Evolutionary conservation across 2,888 invertebrate genomes (phyloP).

Genomic region (Eueremaeus valkanovi): DNA sequence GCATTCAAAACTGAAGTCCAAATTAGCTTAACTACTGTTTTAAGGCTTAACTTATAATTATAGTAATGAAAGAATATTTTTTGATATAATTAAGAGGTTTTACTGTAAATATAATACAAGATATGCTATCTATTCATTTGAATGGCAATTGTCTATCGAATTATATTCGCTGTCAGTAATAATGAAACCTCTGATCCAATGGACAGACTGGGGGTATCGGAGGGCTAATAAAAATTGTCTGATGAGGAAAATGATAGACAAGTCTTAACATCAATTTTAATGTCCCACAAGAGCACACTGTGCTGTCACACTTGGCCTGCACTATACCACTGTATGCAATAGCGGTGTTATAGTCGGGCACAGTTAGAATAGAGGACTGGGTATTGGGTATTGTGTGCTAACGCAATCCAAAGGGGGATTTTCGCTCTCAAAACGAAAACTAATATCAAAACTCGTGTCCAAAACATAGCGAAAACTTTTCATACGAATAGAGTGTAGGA

Average conservation of each 20-base stretch:
- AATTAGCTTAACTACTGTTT: too few relatives aligned
- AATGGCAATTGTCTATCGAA: neutral
- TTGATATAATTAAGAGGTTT: neutral
- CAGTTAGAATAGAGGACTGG: too few relatives aligned
- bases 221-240: neutral
- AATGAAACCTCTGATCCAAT: neutral
- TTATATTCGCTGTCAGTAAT: slow-evolving; percentile 20
- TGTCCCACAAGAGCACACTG: neutral
- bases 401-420: neutral
- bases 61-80: neutral
- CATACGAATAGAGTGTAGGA: neutral
- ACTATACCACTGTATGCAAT: neutral
- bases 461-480: neutral
- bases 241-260: neutral
- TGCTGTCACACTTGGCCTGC: neutral
- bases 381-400: neutral
- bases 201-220: too few relatives aligned
- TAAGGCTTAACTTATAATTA: too few relatives aligned
- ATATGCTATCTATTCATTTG: neutral
- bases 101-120: neutral
- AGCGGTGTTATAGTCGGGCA: neutral
- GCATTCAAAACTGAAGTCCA: too few relatives aligned
- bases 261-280: neutral
- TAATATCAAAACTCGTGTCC: too few relatives aligned
- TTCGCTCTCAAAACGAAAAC: too few relatives aligned